Evolutionary conservation across 2,797 vertebrate genomes (phyloP), one percentile per base, ranked within the genome.

Genomic region (Oreonectes daqikongensis): DNA sequence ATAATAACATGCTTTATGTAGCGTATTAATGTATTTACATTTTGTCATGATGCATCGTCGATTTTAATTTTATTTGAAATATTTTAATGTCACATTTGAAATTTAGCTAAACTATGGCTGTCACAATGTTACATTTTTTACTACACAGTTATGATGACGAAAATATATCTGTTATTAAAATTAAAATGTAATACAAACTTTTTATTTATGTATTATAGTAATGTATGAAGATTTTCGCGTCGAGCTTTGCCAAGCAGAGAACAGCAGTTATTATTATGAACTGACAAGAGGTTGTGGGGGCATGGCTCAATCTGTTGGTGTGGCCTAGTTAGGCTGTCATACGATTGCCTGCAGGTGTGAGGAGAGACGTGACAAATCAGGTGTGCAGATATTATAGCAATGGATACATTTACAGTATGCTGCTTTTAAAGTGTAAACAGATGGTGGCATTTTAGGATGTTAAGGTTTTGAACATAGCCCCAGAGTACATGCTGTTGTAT

Each of bases 311-410:
- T 78, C 70, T 80, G 78, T 66, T 73, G 70, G 64, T 64, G 70
- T 59, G 75, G 66, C 75, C 81, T 80, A 67, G 79, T 83, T 83
- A 78, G 75, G 26, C 75, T 75, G 78, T 83, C 78, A 78, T 68
- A 55, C 65, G 64, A 80, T 42, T 63, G 81, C 71, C 78, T 70
- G 78, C 67, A 83, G 81, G 68, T 68, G 75, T 57, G 50, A 66
- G 69, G 50, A 64, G 44, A 65, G 81, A 82, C 75, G 64, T 53
- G 40, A 72, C 65, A 44, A 72, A 71, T 78, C 71, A 80, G 78
- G 78, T 83, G 75, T 50, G n/a, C 4, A 32, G 40, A 42, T 3
- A 42, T 42, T 42, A 10, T 14, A 42, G 12, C 12, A 42, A 42
- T 42, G 3, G 12, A 42, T 42, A 14, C 40, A 42, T 42, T 11